A percentile compares a stretch with the other conserved stretches of the same genome.
Evolutionary conservation across 2,797 vertebrate species (phyloP).

Genomic region (Tamandua tetradactyla): DNA sequence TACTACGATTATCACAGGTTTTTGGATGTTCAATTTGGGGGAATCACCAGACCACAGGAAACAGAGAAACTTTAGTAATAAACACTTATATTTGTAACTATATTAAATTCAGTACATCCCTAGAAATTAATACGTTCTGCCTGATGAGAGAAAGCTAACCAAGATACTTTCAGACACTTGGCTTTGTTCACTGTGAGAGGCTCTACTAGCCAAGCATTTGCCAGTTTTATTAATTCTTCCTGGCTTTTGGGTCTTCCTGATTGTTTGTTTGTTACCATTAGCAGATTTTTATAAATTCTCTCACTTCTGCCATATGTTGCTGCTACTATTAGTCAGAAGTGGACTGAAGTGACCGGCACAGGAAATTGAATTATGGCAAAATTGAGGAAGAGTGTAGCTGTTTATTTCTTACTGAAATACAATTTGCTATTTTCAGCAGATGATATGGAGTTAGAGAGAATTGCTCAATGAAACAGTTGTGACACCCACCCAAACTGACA

Average conservation of each 20-base stretch:
- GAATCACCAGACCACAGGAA: conserved; percentile 71
- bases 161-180: conserved; percentile 40
- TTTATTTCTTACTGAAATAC: conserved; percentile 57
- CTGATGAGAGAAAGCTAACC: conserved; percentile 30
- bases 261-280: conserved; percentile 63
- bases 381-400: conserved; percentile 48
- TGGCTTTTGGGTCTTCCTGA: conserved; percentile 12
- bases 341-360: conserved; percentile 40
- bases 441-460: conserved; percentile 49
- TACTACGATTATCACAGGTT: conserved; percentile 61
- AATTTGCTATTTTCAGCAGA: conserved; percentile 51
- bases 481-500: neutral
- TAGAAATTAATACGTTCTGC: conserved; percentile 74
- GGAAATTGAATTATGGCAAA: conserved; percentile 72
- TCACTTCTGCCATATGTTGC: conserved; percentile 53
- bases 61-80: conserved; percentile 58
- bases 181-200: conserved; percentile 58
- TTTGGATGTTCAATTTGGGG: conserved; percentile 42
- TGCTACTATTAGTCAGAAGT: conserved; percentile 33
- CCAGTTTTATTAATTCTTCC: conserved; percentile 67
- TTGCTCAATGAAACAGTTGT: conserved; percentile 36
- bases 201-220: conserved; percentile 61
- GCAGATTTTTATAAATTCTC: conserved; percentile 71
- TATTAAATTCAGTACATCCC: conserved; percentile 54
- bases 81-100: conserved; percentile 64